Conservation (phyloP, 1,140 invertebrate genomes). For the Lysiphlebus fabarum region DNA sequence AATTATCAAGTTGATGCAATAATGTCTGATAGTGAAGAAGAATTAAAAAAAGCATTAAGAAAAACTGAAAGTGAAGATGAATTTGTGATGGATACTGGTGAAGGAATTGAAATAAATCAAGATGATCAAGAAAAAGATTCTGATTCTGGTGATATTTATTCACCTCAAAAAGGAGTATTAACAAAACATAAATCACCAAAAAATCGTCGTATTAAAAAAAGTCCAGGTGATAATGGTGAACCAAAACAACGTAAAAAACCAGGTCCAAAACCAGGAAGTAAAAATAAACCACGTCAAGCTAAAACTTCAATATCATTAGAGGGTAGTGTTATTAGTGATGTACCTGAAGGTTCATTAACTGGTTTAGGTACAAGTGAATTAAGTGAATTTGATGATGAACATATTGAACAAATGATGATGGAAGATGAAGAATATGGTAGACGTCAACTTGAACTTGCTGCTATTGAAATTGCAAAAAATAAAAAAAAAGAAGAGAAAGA, state of each 20-base stretch:
- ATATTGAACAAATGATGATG: constrained; percentile 62
- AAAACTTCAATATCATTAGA: constrained; percentile 28
- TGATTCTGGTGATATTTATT: constrained; percentile 52
- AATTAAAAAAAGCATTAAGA: constrained; percentile 50
- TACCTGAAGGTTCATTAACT: constrained; percentile 39
- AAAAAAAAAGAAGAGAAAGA: constrained; percentile 60
- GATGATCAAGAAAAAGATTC: constrained; percentile 53
- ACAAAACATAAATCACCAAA: constrained; percentile 43
- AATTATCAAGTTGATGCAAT: constrained; percentile 65
- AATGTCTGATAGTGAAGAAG: constrained; percentile 65
- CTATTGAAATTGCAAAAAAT: constrained; percentile 59
- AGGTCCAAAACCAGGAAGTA: constrained; percentile 52
- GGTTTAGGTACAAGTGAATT: constrained; percentile 52
- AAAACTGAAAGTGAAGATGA: constrained; percentile 59
- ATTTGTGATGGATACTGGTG: constrained; percentile 56
- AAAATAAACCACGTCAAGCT: constrained; percentile 42
- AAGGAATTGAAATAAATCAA: constrained; percentile 56
- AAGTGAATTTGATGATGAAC: constrained; percentile 60
- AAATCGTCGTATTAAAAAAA: constrained; percentile 42
- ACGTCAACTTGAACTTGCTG: constrained; percentile 56
- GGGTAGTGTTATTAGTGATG: constrained; percentile 37
- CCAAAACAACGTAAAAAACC: constrained; percentile 50
- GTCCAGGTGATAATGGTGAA: constrained; percentile 42
- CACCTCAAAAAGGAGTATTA: constrained; percentile 47
- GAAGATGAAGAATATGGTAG: constrained; percentile 63